These are phyloP conservation scores for Dinoponera quadriceps DNA, from an alignment of 1,140 invertebrate genomes.

Conservation along the genomic window DNA sequence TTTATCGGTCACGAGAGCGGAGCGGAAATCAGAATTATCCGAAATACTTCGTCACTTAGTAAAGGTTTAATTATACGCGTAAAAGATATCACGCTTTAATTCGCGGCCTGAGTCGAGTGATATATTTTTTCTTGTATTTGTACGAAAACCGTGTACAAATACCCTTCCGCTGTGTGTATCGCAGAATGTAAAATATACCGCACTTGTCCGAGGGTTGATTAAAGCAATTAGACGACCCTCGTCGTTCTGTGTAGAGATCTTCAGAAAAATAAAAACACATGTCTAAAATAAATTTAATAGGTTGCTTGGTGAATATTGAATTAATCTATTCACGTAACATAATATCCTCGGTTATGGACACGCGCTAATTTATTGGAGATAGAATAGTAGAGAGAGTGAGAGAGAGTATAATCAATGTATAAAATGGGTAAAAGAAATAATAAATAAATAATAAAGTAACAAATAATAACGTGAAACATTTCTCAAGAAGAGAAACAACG, in stretches of 20 bases:
- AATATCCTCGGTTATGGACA: too few relatives aligned
- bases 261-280: too few relatives aligned
- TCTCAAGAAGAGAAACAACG: too few relatives aligned
- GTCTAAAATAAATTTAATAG: too few relatives aligned
- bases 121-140: not conserved
- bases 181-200: not conserved
- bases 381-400: too few relatives aligned
- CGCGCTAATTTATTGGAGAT: not conserved
- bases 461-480: too few relatives aligned
- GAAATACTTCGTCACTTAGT: not conserved
- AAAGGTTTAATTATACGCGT: not conserved
- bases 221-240: not conserved
- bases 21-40: constrained; percentile 16
- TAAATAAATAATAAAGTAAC: too few relatives aligned
- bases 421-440: too few relatives aligned
- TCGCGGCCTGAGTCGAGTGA: not conserved
- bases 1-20: constrained; percentile 42
- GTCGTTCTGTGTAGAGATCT: not conserved
- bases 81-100: not conserved
- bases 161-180: not conserved
- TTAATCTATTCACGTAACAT: too few relatives aligned
- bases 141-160: not conserved
- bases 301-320: too few relatives aligned
- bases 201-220: constrained; percentile 4
- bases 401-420: too few relatives aligned